These are phyloP conservation scores for Heliconius nattereri DNA, from an alignment of 1,140 invertebrate species.

Conservation along the genomic window DNA sequence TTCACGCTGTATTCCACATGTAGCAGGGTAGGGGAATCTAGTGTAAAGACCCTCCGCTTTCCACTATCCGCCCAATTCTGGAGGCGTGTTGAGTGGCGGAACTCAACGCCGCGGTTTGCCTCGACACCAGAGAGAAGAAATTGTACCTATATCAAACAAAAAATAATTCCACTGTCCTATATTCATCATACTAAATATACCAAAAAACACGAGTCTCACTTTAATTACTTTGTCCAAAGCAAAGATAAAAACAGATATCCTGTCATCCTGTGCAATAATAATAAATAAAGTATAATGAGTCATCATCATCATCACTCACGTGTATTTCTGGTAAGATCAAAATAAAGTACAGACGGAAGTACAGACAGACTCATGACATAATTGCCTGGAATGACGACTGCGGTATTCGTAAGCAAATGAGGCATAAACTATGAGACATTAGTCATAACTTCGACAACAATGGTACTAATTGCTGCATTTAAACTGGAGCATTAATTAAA, in stretches of 20 bases:
- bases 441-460: slow-evolving; percentile 20
- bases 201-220: no score
- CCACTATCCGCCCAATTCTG: no score
- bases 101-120: no score
- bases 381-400: slow-evolving; percentile 19
- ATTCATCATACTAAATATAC: no score
- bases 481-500: slow-evolving; percentile 6
- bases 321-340: background rate
- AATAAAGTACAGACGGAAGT: background rate
- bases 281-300: no score
- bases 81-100: no score
- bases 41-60: no score
- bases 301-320: background rate
- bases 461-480: slow-evolving; percentile 21
- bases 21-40: no score
- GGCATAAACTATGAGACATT: slow-evolving; percentile 19
- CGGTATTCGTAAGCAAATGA: slow-evolving; percentile 21
- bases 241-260: background rate
- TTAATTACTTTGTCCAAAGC: background rate
- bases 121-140: no score
- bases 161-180: no score
- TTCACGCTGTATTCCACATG: no score
- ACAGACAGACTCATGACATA: background rate
- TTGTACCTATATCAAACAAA: no score
- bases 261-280: background rate